A percentile compares a stretch with the other conserved stretches of the same genome.
phyloP scores from a whole-genome alignment of 2,888 invertebrate species.

The Barypeithes pellucidus region DNA sequence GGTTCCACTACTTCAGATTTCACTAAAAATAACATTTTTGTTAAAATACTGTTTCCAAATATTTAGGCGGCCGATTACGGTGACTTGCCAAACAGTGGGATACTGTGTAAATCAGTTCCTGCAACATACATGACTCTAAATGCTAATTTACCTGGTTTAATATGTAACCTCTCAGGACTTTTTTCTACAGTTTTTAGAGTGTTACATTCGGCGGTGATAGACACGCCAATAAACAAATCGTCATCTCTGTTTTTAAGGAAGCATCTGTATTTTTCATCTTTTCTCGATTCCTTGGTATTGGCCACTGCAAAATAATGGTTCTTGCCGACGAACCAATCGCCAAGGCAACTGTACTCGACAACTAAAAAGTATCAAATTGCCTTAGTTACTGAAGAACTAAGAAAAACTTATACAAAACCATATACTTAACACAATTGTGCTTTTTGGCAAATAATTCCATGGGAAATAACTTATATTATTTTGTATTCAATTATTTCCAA shows the following conservation, averaged over 20 bases:
- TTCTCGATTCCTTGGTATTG: constrained; percentile 95
- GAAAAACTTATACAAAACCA: too few relatives aligned
- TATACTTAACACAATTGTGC: too few relatives aligned
- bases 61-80: neutral
- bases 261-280: constrained; percentile 95
- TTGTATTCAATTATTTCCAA: too few relatives aligned
- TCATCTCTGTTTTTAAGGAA: constrained; percentile 96
- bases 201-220: constrained; percentile 95
- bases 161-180: constrained; percentile 89
- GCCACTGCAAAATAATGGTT: constrained; percentile 98
- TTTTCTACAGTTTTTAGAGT: constrained; percentile 94
- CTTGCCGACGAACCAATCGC: constrained; percentile 96
- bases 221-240: constrained; percentile 92
- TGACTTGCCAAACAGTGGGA: too few relatives aligned
- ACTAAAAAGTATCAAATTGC: constrained; percentile 69
- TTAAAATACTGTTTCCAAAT: neutral
- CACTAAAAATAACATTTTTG: constrained; percentile 62
- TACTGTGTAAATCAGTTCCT: too few relatives aligned
- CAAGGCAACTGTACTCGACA: constrained; percentile 93
- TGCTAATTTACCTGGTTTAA: constrained; percentile 82
- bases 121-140: too few relatives aligned
- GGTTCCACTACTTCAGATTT: constrained; percentile 93
- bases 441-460: too few relatives aligned
- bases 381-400: too few relatives aligned
- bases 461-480: too few relatives aligned